Percentiles rank a stretch among this genome's conserved stretches.
Conservation (phyloP, 2,113 vertebrate genomes). For the Cyphomyrus plagiostoma region DNA sequence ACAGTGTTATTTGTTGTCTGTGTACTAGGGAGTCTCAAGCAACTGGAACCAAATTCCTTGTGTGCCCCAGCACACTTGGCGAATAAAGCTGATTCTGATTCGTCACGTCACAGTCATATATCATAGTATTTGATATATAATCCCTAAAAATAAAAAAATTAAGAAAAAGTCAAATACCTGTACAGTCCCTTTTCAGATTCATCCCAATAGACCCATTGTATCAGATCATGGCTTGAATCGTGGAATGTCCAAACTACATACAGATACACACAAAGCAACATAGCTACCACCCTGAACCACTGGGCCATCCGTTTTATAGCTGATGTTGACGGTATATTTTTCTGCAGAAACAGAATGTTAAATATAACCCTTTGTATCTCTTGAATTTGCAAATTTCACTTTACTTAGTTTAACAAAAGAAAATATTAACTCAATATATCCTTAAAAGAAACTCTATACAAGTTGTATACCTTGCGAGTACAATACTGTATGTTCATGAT, state of each 20-base stretch:
- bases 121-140: too few species aligned
- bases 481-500: not conserved
- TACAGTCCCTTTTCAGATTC: not conserved
- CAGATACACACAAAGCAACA: not conserved
- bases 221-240: not conserved
- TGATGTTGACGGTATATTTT: not conserved
- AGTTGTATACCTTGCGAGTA: not conserved
- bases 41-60: too few species aligned
- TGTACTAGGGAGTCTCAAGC: too few species aligned
- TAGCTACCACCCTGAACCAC: not conserved
- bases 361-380: not conserved
- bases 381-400: not conserved
- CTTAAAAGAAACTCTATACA: not conserved
- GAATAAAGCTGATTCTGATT: too few species aligned
- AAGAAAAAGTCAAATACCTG: not conserved
- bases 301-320: not conserved
- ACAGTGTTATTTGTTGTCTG: too few species aligned
- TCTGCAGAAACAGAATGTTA: not conserved
- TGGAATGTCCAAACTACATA: not conserved
- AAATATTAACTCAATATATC: not conserved
- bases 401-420: not conserved
- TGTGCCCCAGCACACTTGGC: too few species aligned
- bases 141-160: too few species aligned
- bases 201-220: not conserved
- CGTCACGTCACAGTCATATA: too few species aligned